Evolutionary conservation across 1,140 invertebrate genomes (phyloP).

Genomic region (Neuroterus valhalla): DNA sequence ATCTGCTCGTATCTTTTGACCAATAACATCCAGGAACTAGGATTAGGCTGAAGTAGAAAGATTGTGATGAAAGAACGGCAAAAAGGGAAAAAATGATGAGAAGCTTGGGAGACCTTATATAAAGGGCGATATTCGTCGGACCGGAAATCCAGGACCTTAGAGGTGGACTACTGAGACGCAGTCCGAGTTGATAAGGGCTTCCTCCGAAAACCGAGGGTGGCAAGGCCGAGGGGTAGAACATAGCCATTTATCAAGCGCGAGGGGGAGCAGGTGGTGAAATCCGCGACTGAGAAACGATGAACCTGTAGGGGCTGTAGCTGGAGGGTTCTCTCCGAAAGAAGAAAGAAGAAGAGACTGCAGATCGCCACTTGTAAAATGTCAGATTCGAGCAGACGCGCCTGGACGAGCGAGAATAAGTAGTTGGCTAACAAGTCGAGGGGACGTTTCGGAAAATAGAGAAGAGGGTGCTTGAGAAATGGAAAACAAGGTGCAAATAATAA

Average conservation of each 20-base stretch:
- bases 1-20: neutral
- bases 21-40: slow-evolving; percentile 23
- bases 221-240: slow-evolving; percentile 53
- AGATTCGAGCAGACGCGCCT: slow-evolving; percentile 34
- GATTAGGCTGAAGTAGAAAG: slow-evolving; percentile 9
- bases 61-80: slow-evolving; percentile 39
- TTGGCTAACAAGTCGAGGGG: neutral
- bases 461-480: slow-evolving; percentile 10
- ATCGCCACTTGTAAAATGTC: slow-evolving; percentile 48
- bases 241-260: slow-evolving; percentile 66
- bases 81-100: slow-evolving; percentile 31
- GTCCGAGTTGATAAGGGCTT: slow-evolving; percentile 66
- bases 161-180: slow-evolving; percentile 45
- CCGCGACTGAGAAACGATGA: slow-evolving; percentile 55
- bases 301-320: slow-evolving; percentile 40
- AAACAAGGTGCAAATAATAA: no score
- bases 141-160: slow-evolving; percentile 40
- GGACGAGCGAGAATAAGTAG: slow-evolving; percentile 20
- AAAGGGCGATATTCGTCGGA: slow-evolving; percentile 42
- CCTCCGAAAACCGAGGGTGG: slow-evolving; percentile 55
- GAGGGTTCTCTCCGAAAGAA: slow-evolving; percentile 30
- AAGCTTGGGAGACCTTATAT: slow-evolving; percentile 29
- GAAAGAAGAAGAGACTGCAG: slow-evolving; percentile 32
- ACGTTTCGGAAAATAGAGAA: neutral
- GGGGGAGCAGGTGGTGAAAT: slow-evolving; percentile 64